These are phyloP conservation scores for Ibycter americanus DNA, from an alignment of 2,797 vertebrate genomes.

Conservation along the genomic window DNA sequence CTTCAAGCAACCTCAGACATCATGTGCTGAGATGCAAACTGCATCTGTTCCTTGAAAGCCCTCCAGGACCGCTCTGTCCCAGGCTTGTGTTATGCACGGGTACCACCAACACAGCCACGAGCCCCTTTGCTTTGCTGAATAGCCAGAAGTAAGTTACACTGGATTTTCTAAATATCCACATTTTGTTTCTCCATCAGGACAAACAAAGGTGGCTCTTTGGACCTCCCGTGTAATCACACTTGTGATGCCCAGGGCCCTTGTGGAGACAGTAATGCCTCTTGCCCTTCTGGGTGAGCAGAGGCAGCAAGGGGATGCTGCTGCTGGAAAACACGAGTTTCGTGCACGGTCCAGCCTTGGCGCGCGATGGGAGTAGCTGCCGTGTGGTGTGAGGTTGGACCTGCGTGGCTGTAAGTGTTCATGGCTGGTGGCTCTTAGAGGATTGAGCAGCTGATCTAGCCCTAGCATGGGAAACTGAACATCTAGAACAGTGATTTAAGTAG, in stretches of 20 bases:
- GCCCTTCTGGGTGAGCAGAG: neutral
- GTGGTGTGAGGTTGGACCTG: neutral
- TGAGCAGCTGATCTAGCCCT: neutral
- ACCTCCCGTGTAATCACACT: neutral
- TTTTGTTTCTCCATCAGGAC: neutral
- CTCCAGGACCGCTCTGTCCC: neutral
- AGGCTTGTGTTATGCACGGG: neutral
- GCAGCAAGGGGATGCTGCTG: neutral
- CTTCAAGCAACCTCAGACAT: neutral
- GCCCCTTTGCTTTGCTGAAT: neutral
- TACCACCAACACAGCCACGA: neutral
- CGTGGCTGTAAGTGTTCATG: rapidly evolving
- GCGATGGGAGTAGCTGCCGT: rapidly evolving
- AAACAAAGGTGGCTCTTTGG: neutral
- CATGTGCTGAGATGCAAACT: neutral
- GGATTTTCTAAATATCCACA: rapidly evolving
- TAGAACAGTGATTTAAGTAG: neutral
- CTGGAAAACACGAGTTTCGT: rapidly evolving
- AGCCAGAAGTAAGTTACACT: rapidly evolving
- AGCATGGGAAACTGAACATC: neutral
- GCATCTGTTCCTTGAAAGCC: neutral
- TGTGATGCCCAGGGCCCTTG: neutral
- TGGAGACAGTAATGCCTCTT: rapidly evolving
- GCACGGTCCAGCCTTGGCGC: neutral
- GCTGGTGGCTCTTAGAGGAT: neutral